Base-by-base conservation (phyloP, 2,113 vertebrate genomes). In the Drymodes brunneopygia region DNA sequence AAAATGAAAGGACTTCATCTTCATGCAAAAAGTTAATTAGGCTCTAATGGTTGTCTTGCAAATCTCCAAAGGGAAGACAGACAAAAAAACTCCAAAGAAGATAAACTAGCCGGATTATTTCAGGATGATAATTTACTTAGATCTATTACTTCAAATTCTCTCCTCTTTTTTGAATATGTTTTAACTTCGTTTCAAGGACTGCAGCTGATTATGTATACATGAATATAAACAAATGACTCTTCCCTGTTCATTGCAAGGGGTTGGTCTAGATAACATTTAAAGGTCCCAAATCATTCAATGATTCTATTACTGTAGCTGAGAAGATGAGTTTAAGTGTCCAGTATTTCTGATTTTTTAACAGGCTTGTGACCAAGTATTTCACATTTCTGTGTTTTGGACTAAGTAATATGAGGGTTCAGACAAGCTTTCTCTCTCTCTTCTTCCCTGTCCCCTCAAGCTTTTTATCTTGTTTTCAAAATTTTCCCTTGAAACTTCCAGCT, bases 1-100 rank as follows among this genome's bases (percentile, higher is more conserved):
- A 44, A 88, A 96, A 96, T 94, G 50, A 97, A 90, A 96, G 79
- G 86, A 88, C 57, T 33, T 67, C 66, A 81, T 54, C 85, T 81
- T 72, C 22, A 82, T 91, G 91, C 73, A 94, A 88, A 70, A 88
- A 74, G 62, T 45, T 73, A 69, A 92, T 92, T 81, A 93, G 47
- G 72, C 50, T 94, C 67, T 85, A 92, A 91, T 94, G 91, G 86
- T 33, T 36, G 36, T 77, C 82, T 74, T 86, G 75, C 65, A 96
- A 64, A 84, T 82, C 73, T 94, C 50, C 33, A 72, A 85, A 79
- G 61, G 42, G 77, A 79, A 81, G 66, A 61, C 60, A 67, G 78
- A 61, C 64, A 47, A 82, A 58, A 65, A 72, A 31, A 17, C 0
- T 29, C 1, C 48, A 42, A 77, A 81, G 65, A 64, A 74, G 53